phyloP scores from a whole-genome alignment of 2,888 invertebrate species.

The Meliscaeva auricollis region DNA sequence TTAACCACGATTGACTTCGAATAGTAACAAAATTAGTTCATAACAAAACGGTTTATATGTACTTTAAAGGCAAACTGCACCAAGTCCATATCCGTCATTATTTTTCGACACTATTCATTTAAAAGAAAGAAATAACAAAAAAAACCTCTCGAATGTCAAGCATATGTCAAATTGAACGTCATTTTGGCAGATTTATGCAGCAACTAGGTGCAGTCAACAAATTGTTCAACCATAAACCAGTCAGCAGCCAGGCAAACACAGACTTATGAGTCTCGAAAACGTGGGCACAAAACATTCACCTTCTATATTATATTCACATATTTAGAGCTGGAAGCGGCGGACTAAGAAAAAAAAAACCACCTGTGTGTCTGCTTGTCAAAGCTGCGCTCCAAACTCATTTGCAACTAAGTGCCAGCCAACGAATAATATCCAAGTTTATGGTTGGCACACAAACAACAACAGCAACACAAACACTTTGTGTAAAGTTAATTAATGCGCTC shows the following conservation, averaged over 20 bases:
- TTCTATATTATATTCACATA: constrained; percentile 2
- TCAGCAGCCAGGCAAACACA: constrained; percentile 42
- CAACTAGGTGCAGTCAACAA: constrained; percentile 74
- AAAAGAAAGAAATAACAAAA: neutral
- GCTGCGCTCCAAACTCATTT: constrained; percentile 65
- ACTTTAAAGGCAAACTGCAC: too few relatives aligned
- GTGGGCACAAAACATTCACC: constrained; percentile 70
- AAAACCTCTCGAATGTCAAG: constrained; percentile 57
- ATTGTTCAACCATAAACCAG: constrained; percentile 72
- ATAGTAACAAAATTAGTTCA: neutral
- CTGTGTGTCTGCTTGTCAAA: constrained; percentile 66
- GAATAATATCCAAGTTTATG: constrained; percentile 18
- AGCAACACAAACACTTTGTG: constrained; percentile 14
- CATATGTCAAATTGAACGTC: constrained; percentile 70
- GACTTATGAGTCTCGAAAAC: constrained; percentile 31
- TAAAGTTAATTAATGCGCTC: constrained; percentile 71
- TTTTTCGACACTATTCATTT: constrained; percentile 23
- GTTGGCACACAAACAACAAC: constrained; percentile 1
- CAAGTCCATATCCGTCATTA: neutral
- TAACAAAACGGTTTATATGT: neutral
- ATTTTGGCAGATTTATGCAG: constrained; percentile 73
- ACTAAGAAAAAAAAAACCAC: constrained; percentile 48
- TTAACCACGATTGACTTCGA: too few relatives aligned
- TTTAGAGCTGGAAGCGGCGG: constrained; percentile 25
- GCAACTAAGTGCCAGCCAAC: constrained; percentile 52